Percentiles rank a stretch among this genome's conserved stretches.
Evolutionary conservation across 2,113 vertebrate genomes (phyloP).

Genomic region (Ameiurus melas): DNA sequence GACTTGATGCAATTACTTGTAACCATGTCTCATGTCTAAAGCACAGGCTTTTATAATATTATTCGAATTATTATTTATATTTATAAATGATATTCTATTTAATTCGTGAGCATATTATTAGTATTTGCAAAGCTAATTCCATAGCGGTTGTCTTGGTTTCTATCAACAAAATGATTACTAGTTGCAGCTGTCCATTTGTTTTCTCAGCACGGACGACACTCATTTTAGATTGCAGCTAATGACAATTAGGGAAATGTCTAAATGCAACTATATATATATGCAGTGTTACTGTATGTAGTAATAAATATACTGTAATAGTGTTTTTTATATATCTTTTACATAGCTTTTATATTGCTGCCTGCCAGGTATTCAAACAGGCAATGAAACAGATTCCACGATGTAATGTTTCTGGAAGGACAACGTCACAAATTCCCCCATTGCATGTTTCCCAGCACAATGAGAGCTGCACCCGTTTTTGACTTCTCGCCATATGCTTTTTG

Average conservation of each 20-base stretch:
- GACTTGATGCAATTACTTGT: neutral
- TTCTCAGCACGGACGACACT: neutral
- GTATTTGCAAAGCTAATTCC: neutral
- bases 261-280: neutral
- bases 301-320: neutral
- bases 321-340: no score
- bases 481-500: neutral
- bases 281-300: neutral
- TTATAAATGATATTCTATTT: neutral
- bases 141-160: neutral
- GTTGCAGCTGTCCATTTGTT: neutral
- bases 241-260: neutral
- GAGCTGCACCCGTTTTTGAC: neutral
- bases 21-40: neutral
- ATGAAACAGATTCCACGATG: neutral
- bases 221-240: neutral
- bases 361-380: neutral
- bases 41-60: neutral
- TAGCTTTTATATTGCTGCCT: neutral
- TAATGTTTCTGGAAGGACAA: neutral
- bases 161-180: neutral
- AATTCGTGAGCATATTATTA: neutral
- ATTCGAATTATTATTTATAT: neutral
- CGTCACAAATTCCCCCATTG: neutral
- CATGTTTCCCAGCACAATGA: neutral